These are phyloP conservation scores for Cyclargus thomasi DNA, from an alignment of 1,140 invertebrate genomes.

Conservation along the genomic window DNA sequence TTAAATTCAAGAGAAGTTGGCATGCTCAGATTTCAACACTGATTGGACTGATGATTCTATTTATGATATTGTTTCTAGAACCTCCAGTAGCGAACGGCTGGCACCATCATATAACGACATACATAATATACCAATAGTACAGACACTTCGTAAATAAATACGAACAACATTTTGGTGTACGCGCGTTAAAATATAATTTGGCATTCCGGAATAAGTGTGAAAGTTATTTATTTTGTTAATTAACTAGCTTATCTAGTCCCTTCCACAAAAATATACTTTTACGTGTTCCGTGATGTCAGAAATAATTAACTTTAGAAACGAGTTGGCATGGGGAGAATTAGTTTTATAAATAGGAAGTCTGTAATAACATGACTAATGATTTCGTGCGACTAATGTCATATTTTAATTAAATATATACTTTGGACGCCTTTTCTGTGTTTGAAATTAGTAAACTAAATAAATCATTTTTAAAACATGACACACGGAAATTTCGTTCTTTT, in stretches of 20 bases:
- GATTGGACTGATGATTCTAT: too few relatives aligned
- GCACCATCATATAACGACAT: not conserved
- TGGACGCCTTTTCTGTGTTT: constrained; percentile 2
- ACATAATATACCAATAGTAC: too few relatives aligned
- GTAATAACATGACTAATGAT: constrained; percentile 10
- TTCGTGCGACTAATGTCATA: constrained; percentile 10
- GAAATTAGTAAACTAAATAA: constrained; percentile 10
- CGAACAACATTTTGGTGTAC: not conserved
- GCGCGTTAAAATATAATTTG: not conserved
- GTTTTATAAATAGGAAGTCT: constrained; percentile 14
- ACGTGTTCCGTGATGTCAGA: not conserved
- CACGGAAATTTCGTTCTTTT: not conserved
- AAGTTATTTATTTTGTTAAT: constrained; percentile 12
- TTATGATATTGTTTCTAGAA: not conserved
- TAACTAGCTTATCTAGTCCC: constrained; percentile 4
- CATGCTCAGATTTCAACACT: too few relatives aligned
- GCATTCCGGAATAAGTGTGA: not conserved
- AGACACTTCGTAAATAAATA: not conserved
- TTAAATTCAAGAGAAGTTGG: too few relatives aligned
- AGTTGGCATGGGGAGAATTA: not conserved
- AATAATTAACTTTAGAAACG: constrained; percentile 1
- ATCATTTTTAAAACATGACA: constrained; percentile 7
- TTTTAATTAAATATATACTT: constrained; percentile 14
- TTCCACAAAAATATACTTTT: not conserved
- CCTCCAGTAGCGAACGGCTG: not conserved